Percentiles rank a stretch among this genome's conserved stretches.
phyloP scores from a whole-genome alignment of 2,888 invertebrate genomes.

The Andrena bucephala region DNA sequence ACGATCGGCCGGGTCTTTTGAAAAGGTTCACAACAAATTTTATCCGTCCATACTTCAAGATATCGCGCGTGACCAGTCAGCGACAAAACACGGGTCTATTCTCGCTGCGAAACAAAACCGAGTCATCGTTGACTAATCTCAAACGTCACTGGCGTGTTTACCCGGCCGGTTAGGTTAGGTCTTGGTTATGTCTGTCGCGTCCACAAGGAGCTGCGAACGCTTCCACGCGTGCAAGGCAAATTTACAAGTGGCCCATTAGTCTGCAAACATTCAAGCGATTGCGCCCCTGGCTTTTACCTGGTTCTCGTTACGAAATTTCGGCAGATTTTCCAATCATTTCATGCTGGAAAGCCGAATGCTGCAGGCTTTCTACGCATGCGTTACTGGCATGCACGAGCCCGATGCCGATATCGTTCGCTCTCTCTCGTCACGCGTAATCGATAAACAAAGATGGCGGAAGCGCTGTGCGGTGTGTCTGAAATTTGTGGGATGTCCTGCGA shows the following conservation, averaged over 20 bases:
- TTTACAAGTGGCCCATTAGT: not conserved
- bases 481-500: no score
- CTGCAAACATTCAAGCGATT: no score
- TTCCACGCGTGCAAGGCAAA: conserved; percentile 2
- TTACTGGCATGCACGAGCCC: no score
- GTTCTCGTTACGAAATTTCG: no score
- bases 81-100: conserved; percentile 40
- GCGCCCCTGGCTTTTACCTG: no score
- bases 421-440: no score
- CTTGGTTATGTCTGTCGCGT: not conserved
- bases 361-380: no score
- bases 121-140: conserved; percentile 38
- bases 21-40: conserved; percentile 32
- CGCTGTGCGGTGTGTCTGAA: no score
- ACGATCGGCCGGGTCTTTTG: not conserved
- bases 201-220: not conserved
- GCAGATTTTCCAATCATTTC: no score
- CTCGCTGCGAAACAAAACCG: conserved; percentile 16
- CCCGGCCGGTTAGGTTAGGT: conserved; percentile 27
- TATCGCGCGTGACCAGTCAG: not conserved
- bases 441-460: no score
- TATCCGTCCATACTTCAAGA: conserved; percentile 19
- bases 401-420: no score
- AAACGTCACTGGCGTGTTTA: conserved; percentile 36
- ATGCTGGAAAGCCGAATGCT: no score